These are phyloP conservation scores for Bombus waltoni DNA, from an alignment of 1,140 invertebrate genomes.

Conservation along the genomic window DNA sequence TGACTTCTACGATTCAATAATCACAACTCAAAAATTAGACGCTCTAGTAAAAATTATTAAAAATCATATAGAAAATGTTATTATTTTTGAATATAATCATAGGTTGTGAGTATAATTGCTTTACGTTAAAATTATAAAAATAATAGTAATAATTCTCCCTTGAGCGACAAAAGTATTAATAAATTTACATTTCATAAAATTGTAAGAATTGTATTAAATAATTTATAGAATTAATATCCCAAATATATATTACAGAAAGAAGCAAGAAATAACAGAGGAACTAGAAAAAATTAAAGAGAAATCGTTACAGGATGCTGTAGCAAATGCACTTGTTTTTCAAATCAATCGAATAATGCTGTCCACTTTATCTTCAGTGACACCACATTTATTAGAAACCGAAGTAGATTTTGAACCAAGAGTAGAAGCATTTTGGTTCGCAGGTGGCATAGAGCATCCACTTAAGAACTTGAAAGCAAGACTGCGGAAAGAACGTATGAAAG, in stretches of 20 bases:
- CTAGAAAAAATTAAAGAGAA: background rate
- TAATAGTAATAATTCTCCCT: background rate
- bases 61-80: constrained; percentile 84
- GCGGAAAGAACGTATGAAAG: constrained; percentile 63
- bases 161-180: background rate
- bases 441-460: constrained; percentile 86
- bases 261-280: constrained; percentile 68
- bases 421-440: constrained; percentile 91
- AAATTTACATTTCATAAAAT: background rate
- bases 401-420: constrained; percentile 88
- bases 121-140: background rate
- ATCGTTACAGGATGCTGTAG: constrained; percentile 59
- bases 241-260: constrained; percentile 60
- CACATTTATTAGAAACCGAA: constrained; percentile 86
- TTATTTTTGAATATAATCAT: constrained; percentile 84
- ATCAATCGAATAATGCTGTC: constrained; percentile 87
- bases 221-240: background rate
- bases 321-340: constrained; percentile 85
- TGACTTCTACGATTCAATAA: constrained; percentile 82
- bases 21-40: constrained; percentile 74
- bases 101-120: constrained; percentile 81
- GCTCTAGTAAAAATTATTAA: constrained; percentile 82
- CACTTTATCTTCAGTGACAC: constrained; percentile 82
- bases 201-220: background rate
- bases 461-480: constrained; percentile 77